A percentile compares a stretch with the other conserved stretches of the same genome.
Conservation (phyloP, 2,888 invertebrate species). For the Marasmarcha lunaedactyla region DNA sequence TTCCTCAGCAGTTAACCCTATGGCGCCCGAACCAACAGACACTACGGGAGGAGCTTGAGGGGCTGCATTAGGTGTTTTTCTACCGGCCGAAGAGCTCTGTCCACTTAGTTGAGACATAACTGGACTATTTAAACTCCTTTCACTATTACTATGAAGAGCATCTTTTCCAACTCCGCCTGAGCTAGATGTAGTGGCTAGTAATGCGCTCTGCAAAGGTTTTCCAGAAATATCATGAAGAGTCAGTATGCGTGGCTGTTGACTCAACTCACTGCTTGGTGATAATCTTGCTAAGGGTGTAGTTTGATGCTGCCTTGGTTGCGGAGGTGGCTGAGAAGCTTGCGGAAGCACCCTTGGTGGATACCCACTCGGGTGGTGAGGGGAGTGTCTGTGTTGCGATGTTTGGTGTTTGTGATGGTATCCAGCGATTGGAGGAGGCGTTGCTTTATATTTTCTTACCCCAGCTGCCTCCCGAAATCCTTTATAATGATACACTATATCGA, state of each 20-base stretch:
- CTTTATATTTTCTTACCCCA: conserved; percentile 88
- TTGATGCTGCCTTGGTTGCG: conserved; percentile 81
- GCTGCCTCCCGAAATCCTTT: conserved; percentile 91
- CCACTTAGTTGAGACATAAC: conserved; percentile 93
- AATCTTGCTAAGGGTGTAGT: conserved; percentile 91
- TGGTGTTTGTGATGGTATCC: conserved; percentile 84
- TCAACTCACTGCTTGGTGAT: conserved; percentile 92
- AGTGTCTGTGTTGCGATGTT: conserved; percentile 80
- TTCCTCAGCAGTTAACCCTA: conserved; percentile 93
- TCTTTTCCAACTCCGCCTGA: conserved; percentile 90
- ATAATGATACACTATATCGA: conserved; percentile 96
- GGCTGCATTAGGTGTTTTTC: conserved; percentile 77
- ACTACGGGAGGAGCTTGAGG: conserved; percentile 77
- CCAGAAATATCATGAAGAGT: conserved; percentile 94
- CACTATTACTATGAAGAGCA: conserved; percentile 91
- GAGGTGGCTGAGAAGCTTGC: conserved; percentile 76
- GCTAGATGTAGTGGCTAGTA: conserved; percentile 89
- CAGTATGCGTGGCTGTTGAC: conserved; percentile 92
- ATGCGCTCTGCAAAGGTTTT: conserved; percentile 89
- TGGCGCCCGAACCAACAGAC: conserved; percentile 75
- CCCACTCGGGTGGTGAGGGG: conserved; percentile 80
- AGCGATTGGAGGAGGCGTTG: conserved; percentile 84
- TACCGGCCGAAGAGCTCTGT: conserved; percentile 84
- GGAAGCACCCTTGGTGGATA: conserved; percentile 81
- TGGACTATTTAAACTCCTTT: conserved; percentile 91